phyloP scores from a whole-genome alignment of 2,888 invertebrate genomes.

The Pediacus dermestoides region DNA sequence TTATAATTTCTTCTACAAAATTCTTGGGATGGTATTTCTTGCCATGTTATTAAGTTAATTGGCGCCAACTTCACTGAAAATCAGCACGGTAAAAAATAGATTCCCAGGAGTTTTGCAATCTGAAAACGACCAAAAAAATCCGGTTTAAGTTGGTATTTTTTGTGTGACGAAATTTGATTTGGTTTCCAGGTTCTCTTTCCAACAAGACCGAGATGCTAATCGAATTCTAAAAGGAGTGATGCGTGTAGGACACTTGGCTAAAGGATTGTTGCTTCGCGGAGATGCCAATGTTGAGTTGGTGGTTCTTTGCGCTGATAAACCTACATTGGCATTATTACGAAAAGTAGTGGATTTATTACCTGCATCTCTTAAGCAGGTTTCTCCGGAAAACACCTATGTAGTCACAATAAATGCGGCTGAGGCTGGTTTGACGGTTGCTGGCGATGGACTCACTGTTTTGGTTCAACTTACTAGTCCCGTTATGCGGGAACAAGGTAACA shows the following conservation, averaged over 20 bases:
- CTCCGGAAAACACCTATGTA: slow-evolving; percentile 75
- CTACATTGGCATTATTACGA: slow-evolving; percentile 81
- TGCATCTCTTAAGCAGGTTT: slow-evolving; percentile 67
- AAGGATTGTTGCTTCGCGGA: slow-evolving; percentile 83
- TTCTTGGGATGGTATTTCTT: slow-evolving; percentile 9
- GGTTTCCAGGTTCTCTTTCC: slow-evolving; percentile 59
- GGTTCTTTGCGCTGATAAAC: slow-evolving; percentile 91
- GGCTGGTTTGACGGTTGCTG: slow-evolving; percentile 80
- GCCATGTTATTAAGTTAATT: too few species aligned
- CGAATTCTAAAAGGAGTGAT: slow-evolving; percentile 92
- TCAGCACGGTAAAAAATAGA: too few species aligned
- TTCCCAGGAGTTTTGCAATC: too few species aligned
- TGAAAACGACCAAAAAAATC: too few species aligned
- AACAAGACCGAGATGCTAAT: slow-evolving; percentile 58
- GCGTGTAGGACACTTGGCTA: slow-evolving; percentile 90
- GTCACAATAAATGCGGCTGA: slow-evolving; percentile 82
- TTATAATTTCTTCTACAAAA: slow-evolving; percentile 26
- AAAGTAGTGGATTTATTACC: slow-evolving; percentile 80
- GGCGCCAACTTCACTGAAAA: too few species aligned
- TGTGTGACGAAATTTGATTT: too few species aligned
- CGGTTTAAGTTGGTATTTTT: too few species aligned
- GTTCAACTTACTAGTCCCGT: slow-evolving; percentile 91
- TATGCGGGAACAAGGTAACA: slow-evolving; percentile 76
- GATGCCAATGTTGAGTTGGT: slow-evolving; percentile 90
- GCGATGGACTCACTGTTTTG: slow-evolving; percentile 73